Evolutionary conservation across 1,140 invertebrate genomes (phyloP), one percentile per base, ranked within the genome.

Genomic region (Drosophila yakuba): DNA sequence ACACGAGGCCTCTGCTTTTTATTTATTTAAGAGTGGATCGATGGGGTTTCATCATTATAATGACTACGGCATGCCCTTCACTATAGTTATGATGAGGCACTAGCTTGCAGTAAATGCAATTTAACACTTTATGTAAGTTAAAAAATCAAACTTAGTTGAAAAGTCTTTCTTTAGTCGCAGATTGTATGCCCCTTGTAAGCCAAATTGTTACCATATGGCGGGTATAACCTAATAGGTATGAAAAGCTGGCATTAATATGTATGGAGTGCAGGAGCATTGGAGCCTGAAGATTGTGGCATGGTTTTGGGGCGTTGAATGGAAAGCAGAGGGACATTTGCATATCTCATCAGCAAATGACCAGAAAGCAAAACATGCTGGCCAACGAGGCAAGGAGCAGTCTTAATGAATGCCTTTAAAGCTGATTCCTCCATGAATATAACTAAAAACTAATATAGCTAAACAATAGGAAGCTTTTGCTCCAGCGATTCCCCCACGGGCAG

Each of bases 341-440:
- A 64, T 64, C 63, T 45, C 52, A 75, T 56, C 52, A 75, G 43
- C 72, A 52, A 75, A 50, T 58, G 23, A 56, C 39, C 15, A 57
- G 50, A 41, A 67, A 23, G 43, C 8, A 36, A 25, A 64, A 11
- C 12, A 11, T 32, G 14, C 10, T 47, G 12, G 17, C 1, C n/a
- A 45, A 44, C 36, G 25, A 45, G 17, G 6, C 10, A 11, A 3
- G 11, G 8, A 38, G 28, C 17, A 39, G 15, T 7, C 4, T 17
- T 32, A 8, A 3, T 1, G 7, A 11, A 43, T 11, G 10, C 15
- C 8, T 2, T n/a, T 4, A 50, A 35, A 32, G 11, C 5, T 20
- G 11, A 32, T 47, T 14, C 7, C 10, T 2, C 17, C 2, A 14
- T 25, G 25, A 47, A 14, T 7, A 25, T 8, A 48, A 48, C 23